Base-by-base conservation (phyloP, 2,888 invertebrate genomes). In the Caenorhabditis parvicauda region DNA sequence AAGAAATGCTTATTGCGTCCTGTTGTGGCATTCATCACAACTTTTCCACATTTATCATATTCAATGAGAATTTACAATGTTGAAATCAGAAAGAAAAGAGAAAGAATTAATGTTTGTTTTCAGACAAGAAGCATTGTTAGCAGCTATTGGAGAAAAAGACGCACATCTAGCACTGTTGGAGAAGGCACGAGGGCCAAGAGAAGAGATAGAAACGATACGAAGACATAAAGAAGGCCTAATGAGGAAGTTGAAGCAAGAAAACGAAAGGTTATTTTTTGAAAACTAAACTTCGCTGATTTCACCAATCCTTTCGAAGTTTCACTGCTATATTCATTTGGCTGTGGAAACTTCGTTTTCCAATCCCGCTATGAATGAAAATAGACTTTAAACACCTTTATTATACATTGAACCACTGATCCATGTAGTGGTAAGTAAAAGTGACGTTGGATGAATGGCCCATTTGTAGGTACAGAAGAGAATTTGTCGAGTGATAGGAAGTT, bases 91-190 rank as follows among this genome's bases (percentile, higher is more conserved):
- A 9, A 9, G n/a, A n/a, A 32, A 32, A 12, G 9, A n/a, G 35
- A 32, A 32, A 32, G 35, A 32, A 46, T 9, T 37, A 6, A 14
- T 14, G 1, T 21, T 19, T 21, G 3, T 39, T 56, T 63, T 35
- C 46, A 91, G 91, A 81, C 88, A 90, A 83, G 90, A 92, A 83
- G 88, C 90, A 49, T 83, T 92, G 63, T 88, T 90, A 83, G 87
- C 88, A 58, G 88, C 89, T 3, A 88, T 92, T 60, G 89, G 89
- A 76, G 91, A 91, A 79, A 91, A 91, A 81, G 92, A 92, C 82
- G 88, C 90, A 12, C 89, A 90, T 82, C 87, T 92, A 74, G 91
- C 90, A 0, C 85, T 90, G 63, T 82, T 91, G 55, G 91, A 92
- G 82, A 86, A 65, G 42, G 64, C 63, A 2, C 52, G 67, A 9